These are phyloP conservation scores for Lasioglossum villosulum DNA, from an alignment of 2,888 invertebrate genomes.

Conservation along the genomic window DNA sequence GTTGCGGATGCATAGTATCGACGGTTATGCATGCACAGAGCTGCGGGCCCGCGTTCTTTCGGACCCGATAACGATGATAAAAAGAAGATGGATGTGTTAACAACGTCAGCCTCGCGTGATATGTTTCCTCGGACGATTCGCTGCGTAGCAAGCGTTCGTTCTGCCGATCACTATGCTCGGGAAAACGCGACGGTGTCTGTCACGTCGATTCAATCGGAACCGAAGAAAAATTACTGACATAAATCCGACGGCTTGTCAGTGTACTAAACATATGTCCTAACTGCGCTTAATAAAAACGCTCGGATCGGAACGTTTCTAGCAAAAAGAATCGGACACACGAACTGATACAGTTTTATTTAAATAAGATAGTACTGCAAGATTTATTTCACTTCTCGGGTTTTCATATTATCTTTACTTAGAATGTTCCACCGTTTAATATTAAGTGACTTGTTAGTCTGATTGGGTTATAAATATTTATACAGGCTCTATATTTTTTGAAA, in stretches of 20 bases:
- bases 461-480: background rate
- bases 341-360: background rate
- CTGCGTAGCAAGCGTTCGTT: background rate
- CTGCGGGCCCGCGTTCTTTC: background rate
- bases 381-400: background rate
- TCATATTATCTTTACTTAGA: background rate
- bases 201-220: background rate
- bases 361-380: too few relatives aligned
- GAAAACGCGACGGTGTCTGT: background rate
- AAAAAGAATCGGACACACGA: background rate
- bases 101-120: constrained; percentile 9
- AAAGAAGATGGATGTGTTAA: constrained; percentile 13
- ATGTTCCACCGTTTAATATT: background rate
- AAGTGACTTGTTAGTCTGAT: background rate
- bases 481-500: background rate
- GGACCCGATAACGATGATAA: constrained; percentile 10
- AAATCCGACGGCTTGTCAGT: constrained; percentile 3
- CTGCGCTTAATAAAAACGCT: background rate
- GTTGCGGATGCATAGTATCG: background rate
- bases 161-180: background rate
- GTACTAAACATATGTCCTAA: background rate
- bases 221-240: background rate
- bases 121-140: constrained; percentile 8
- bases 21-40: background rate
- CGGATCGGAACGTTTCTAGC: background rate